Conservation (phyloP, 2,113 vertebrate species). For the Pardalotus punctatus region DNA sequence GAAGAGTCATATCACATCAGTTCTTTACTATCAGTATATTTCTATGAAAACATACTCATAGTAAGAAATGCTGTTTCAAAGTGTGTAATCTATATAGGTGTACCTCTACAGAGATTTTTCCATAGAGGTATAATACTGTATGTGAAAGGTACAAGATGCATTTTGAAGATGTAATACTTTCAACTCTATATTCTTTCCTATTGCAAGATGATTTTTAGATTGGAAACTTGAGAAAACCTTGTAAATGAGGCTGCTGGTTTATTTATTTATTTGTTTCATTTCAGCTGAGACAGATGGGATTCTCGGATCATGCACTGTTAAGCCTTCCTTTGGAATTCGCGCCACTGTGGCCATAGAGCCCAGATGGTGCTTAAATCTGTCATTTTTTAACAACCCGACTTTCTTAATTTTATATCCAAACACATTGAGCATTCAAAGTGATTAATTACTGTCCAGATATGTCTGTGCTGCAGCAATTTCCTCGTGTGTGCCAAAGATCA, state of each 20-base stretch:
- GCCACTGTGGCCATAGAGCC: constrained; percentile 79
- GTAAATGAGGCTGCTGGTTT: constrained; percentile 44
- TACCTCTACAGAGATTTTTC: background rate
- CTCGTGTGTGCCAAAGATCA: background rate
- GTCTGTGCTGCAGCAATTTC: constrained; percentile 63
- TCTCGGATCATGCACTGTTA: constrained; percentile 81
- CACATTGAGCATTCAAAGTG: constrained; percentile 74
- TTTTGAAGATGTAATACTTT: background rate
- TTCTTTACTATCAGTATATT: background rate
- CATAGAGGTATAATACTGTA: background rate
- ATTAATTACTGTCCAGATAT: constrained; percentile 79
- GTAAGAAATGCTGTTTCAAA: background rate
- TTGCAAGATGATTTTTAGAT: constrained; percentile 17
- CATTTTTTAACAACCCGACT: constrained; percentile 80
- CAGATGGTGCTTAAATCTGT: constrained; percentile 86
- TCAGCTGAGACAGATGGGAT: constrained; percentile 81
- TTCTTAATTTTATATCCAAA: constrained; percentile 82
- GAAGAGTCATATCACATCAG: background rate
- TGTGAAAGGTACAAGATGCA: accelerated
- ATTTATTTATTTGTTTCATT: constrained; percentile 71
- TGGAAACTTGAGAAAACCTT: constrained; percentile 49
- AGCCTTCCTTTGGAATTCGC: constrained; percentile 83
- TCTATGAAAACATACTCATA: background rate
- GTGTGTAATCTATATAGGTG: background rate
- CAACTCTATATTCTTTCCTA: background rate